Evolutionary conservation across 2,888 invertebrate species (phyloP), one percentile per base, ranked within the genome.

Genomic region (Oligia strigilis): DNA sequence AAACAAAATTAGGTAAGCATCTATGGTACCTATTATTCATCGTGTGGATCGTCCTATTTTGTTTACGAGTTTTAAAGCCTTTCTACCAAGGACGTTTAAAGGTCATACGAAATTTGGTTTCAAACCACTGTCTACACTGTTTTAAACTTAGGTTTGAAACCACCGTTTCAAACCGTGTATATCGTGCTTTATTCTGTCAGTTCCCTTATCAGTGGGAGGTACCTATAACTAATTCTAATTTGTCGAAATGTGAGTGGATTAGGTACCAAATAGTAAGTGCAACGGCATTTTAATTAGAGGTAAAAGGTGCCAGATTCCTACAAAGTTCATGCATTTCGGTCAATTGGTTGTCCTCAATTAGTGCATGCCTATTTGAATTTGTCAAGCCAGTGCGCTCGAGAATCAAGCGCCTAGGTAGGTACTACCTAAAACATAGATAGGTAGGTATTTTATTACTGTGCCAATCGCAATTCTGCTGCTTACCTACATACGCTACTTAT

Each of bases 281-380:
- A 64, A 58, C 13, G 19, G 62, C 2, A 71, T 82, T 82, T 67
- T 58, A 67, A 62, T 82, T 49, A 19, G 43, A 64, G 9, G 14
- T 52, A 65, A 72, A 72, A 78, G n/a, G 43, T 71, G 29, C 70
- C 29, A 69, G 66, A 82, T 82, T 71, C 73, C 65, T 46, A 43
- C 58, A 82, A 52, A 83, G 72, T 78, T 82, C 82, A 83, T 76
- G 75, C 77, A 82, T 80, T 71, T 79, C 79, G 78, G 74, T 86
- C 86, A 87, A 86, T 87, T 84, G 86, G 36, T 29, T 72, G 78
- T 78, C 82, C 87, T 78, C 80, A 87, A 87, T 87, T 83, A 80
- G 67, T 67, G 72, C 74, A 75, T 81, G 76, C 83, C 76, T 65
- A 79, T 85, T 80, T 81, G 75, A 84, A 88, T 83, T 82, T 84